Evolutionary conservation across 2,113 vertebrate species (phyloP).

Genomic region (Amphiprion ocellaris): DNA sequence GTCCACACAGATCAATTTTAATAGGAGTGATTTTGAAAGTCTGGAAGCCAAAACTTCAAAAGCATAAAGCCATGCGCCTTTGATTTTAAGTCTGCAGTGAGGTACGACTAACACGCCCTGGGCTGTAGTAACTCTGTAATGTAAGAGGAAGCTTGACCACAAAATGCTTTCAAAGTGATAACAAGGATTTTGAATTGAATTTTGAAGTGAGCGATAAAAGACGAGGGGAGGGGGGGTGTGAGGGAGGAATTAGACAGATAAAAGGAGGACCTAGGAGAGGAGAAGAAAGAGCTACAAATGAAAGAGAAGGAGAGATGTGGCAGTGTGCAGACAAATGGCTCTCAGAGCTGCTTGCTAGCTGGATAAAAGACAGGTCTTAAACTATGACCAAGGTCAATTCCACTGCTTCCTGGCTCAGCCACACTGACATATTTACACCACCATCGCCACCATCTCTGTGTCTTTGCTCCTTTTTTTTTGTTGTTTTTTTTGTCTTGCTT

Average conservation of each 20-base stretch:
- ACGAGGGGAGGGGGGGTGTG: background rate
- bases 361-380: conserved; percentile 78
- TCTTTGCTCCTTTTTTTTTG: conserved; percentile 29
- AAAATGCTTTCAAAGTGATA: conserved; percentile 53
- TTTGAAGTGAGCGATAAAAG: conserved; percentile 39
- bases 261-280: conserved; percentile 31
- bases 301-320: conserved; percentile 11
- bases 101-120: conserved; percentile 50
- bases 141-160: conserved; percentile 45
- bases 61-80: conserved; percentile 25
- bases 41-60: conserved; percentile 52
- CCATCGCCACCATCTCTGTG: conserved; percentile 40
- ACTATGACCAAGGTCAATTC: conserved; percentile 80
- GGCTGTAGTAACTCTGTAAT: conserved; percentile 31
- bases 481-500: background rate
- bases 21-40: conserved; percentile 24
- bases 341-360: conserved; percentile 47
- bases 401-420: conserved; percentile 52
- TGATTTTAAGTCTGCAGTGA: conserved; percentile 37
- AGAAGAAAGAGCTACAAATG: conserved; percentile 15
- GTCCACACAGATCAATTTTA: conserved; percentile 19
- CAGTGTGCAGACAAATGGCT: conserved; percentile 68
- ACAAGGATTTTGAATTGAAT: conserved; percentile 55
- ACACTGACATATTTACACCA: conserved; percentile 76
- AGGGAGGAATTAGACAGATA: conserved; percentile 35